Conservation (phyloP, 30 jellyfish, hydroid and myxozoan species). For the Hydra vulgaris region DNA sequence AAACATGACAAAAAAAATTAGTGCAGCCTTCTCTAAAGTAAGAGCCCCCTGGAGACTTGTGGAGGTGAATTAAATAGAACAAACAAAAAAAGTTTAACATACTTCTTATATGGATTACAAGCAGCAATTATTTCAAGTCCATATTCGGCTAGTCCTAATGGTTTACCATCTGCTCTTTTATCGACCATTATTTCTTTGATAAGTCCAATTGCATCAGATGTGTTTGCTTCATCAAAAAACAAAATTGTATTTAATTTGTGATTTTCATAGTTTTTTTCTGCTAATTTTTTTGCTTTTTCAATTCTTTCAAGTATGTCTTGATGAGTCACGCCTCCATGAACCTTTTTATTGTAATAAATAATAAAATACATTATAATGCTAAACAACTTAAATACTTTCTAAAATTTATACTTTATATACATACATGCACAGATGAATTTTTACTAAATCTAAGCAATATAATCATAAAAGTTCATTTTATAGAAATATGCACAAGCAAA, state of each 20-base stretch:
- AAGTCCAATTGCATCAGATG: slow-evolving; percentile 38
- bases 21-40: too few relatives aligned
- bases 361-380: neutral
- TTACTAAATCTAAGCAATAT: too few relatives aligned
- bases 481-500: too few relatives aligned
- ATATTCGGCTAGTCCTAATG: slow-evolving; percentile 23
- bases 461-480: too few relatives aligned
- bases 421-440: too few relatives aligned
- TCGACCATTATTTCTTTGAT: slow-evolving; percentile 35
- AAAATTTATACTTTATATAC: too few relatives aligned
- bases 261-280: slow-evolving; percentile 1
- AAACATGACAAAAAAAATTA: too few relatives aligned
- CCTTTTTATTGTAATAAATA: slow-evolving; percentile 3
- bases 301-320: slow-evolving; percentile 25
- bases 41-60: too few relatives aligned
- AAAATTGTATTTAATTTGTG: slow-evolving; percentile 2
- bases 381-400: too few relatives aligned
- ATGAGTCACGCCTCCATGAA: slow-evolving; percentile 61
- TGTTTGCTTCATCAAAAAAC: neutral
- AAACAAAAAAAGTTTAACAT: neutral
- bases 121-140: slow-evolving; percentile 31
- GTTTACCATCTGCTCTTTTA: slow-evolving; percentile 40
- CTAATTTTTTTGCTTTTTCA: slow-evolving; percentile 26
- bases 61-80: too few relatives aligned
- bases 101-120: slow-evolving; percentile 55